These are phyloP conservation scores for Zaprionus taronus DNA, from an alignment of 1,140 invertebrate species.

Conservation along the genomic window DNA sequence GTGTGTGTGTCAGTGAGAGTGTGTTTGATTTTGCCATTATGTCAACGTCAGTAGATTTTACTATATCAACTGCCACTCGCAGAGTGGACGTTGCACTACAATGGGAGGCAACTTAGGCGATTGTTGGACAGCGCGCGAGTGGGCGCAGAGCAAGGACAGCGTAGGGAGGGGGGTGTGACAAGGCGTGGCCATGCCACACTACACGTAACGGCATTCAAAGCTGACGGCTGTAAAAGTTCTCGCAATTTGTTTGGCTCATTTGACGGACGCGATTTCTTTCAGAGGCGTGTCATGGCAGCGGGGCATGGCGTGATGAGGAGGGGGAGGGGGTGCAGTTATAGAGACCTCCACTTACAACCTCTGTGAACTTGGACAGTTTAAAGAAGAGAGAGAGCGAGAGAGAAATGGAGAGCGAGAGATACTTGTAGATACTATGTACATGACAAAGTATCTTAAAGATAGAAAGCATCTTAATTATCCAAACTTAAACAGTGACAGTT, in stretches of 20 bases:
- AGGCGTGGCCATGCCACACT: constrained; percentile 23
- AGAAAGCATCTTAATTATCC: no score
- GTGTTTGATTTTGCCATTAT: constrained; percentile 62
- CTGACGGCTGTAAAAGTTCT: constrained; percentile 58
- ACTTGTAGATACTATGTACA: no score
- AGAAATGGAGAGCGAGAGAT: no score
- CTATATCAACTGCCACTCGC: constrained; percentile 46
- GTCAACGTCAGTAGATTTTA: constrained; percentile 63
- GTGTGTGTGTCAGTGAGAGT: constrained; percentile 8
- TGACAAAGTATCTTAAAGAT: no score
- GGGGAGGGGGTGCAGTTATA: not conserved
- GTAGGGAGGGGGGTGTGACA: not conserved
- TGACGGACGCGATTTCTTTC: constrained; percentile 63
- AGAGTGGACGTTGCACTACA: constrained; percentile 28
- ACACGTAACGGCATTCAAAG: constrained; percentile 71
- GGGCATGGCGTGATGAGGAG: not conserved
- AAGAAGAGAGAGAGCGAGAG: no score
- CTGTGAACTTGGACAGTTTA: not conserved
- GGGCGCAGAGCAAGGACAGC: no score
- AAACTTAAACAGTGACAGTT: no score
- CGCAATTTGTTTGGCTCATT: constrained; percentile 73
- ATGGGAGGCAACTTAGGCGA: not conserved
- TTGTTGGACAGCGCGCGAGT: not conserved
- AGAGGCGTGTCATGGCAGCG: constrained; percentile 30
- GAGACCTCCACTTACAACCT: not conserved